phyloP scores from a whole-genome alignment of 2,797 vertebrate species.

The Lycodopsis pacificus region DNA sequence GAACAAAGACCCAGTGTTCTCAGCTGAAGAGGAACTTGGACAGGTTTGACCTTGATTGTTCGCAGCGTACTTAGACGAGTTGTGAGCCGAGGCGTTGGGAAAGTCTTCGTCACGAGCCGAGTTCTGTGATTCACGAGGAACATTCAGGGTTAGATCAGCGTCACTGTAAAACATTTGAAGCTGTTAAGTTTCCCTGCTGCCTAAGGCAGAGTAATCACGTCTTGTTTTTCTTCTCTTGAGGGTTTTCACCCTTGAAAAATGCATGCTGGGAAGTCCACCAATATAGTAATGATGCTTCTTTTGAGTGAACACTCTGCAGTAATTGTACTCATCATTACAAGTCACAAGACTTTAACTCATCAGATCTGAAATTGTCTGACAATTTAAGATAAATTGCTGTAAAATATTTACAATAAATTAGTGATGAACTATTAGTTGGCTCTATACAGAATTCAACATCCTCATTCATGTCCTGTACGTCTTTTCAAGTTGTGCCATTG shows the following conservation, averaged over 20 bases:
- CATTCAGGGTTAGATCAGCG: neutral
- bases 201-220: neutral
- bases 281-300: neutral
- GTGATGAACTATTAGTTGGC: neutral
- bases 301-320: neutral
- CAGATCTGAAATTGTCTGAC: neutral
- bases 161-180: neutral
- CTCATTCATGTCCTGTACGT: neutral
- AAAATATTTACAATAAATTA: neutral
- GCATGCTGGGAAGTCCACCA: constrained; percentile 5
- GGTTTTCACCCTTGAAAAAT: neutral
- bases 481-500: neutral
- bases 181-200: neutral
- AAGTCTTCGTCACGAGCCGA: neutral
- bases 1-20: constrained; percentile 72
- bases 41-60: constrained; percentile 55
- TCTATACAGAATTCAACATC: neutral
- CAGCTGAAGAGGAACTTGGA: constrained; percentile 30
- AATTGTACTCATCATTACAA: neutral
- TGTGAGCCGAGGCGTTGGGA: constrained; percentile 16
- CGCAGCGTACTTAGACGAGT: constrained; percentile 27
- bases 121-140: constrained; percentile 18
- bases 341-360: neutral
- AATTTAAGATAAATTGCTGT: neutral
- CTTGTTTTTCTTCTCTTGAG: neutral